Conservation (phyloP, 2,113 vertebrate species). For the Eonycteris spelaea region DNA sequence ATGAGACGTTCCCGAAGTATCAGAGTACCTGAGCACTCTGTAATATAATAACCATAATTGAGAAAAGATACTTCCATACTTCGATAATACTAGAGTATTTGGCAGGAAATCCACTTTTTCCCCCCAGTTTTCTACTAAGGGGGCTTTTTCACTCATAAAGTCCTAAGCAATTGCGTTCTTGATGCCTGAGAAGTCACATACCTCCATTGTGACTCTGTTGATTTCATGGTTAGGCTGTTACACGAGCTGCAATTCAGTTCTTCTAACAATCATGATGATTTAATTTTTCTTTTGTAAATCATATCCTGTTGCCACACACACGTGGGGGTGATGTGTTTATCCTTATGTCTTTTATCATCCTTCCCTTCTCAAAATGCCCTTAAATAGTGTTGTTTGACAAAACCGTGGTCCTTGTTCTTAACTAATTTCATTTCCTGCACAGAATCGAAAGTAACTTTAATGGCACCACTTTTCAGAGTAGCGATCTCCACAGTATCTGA, state of each 20-base stretch:
- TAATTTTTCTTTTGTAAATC: conserved; percentile 71
- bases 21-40: neutral
- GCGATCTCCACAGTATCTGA: neutral
- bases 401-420: neutral
- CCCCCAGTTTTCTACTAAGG: neutral
- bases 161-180: conserved; percentile 41
- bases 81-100: neutral
- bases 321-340: conserved; percentile 34
- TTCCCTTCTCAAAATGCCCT: conserved; percentile 56
- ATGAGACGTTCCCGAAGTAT: neutral
- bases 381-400: conserved; percentile 45
- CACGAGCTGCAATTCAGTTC: conserved; percentile 44
- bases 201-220: conserved; percentile 52
- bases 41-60: neutral
- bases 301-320: conserved; percentile 63
- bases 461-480: conserved; percentile 21
- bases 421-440: conserved; percentile 39
- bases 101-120: conserved; percentile 37
- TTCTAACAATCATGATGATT: conserved; percentile 57
- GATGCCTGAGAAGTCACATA: conserved; percentile 53
- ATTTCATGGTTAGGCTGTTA: conserved; percentile 50
- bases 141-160: conserved; percentile 47
- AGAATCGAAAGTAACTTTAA: conserved; percentile 51
- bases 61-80: neutral
- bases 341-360: conserved; percentile 64